phyloP scores from a whole-genome alignment of 2,888 invertebrate species.

The Drosophila leonis region DNA sequence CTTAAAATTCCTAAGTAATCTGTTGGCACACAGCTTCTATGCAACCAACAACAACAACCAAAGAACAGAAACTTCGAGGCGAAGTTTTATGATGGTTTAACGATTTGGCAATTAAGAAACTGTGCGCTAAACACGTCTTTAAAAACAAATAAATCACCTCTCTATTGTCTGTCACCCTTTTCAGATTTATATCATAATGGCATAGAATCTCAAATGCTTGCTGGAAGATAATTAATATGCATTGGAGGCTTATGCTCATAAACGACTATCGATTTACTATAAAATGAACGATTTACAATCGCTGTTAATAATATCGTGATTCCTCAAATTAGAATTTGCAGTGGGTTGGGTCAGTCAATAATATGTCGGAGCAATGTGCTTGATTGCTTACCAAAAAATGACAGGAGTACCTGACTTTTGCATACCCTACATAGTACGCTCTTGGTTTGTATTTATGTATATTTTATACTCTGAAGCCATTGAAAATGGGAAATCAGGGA shows the following conservation, averaged over 20 bases:
- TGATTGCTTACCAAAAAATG: neutral
- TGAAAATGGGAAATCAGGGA: too few relatives aligned
- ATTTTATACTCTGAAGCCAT: too few relatives aligned
- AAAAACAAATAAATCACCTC: conserved; percentile 76
- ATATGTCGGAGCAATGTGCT: neutral
- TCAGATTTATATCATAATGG: conserved; percentile 25
- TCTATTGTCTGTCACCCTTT: conserved; percentile 38
- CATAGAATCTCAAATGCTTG: neutral
- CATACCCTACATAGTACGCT: neutral
- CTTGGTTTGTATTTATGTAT: neutral
- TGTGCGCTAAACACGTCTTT: conserved; percentile 73
- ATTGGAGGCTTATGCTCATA: conserved; percentile 50
- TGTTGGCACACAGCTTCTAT: conserved; percentile 17
- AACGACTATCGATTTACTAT: conserved; percentile 71
- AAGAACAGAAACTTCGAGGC: conserved; percentile 16
- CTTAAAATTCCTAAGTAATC: conserved; percentile 23
- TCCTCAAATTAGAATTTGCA: conserved; percentile 35
- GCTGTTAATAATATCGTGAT: conserved; percentile 33
- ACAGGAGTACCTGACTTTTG: neutral
- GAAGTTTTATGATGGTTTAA: conserved; percentile 53
- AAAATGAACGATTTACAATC: conserved; percentile 65
- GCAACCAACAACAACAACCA: neutral
- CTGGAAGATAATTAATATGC: conserved; percentile 61
- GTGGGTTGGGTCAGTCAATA: conserved; percentile 8
- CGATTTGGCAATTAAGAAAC: conserved; percentile 63